Evolutionary conservation across 2,888 invertebrate genomes (phyloP), one percentile per base, ranked within the genome.

Genomic region (Ophion ellenae): DNA sequence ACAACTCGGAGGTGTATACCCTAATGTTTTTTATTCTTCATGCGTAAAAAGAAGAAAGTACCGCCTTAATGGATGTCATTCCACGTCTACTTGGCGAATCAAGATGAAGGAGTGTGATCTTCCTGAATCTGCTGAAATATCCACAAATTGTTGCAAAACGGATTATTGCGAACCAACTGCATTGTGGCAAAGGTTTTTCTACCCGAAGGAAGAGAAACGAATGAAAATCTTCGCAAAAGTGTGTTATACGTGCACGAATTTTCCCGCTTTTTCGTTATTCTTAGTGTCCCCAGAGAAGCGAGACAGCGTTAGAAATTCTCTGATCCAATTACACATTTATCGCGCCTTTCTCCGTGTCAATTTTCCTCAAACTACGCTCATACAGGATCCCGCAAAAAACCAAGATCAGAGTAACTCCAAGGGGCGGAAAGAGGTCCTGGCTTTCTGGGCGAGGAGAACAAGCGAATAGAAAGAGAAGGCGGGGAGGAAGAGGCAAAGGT

Each of bases 251-350:
- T 17, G 36, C n/a, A 40, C 9, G 14, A 61, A 32, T 61, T 74
- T 74, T 9, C 9, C 14, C 5, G 40, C 40, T 20, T 24, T 74
- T 24, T 24, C 14, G 4, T 36, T 10, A 24, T n/a, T 2, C 61
- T 10, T 4, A 74, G 61, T 9, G 28, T 20, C 45, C 2, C 61
- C 2, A 10, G 24, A 9, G 66, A 67, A 61, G 79, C 85, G 85
- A 89, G 70, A 87, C 87, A 84, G 85, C 89, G 71, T 67, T 74
- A 20, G 75, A 84, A 86, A 87, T 84, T 73, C 86, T 86, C 81
- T 91, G 90, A 91, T 90, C 90, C 80, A 91, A 91, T 91, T 91
- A 86, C 73, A 69, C 74, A 57, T 32, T 69, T 57, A 74, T 40
- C 57, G 40, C 11, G 67, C 24, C 32, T 24, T 40, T 59, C 32